A percentile compares a stretch with the other conserved stretches of the same genome.
These are phyloP conservation scores for Sialis lutaria DNA, from an alignment of 2,888 invertebrate species.

Conservation along the genomic window DNA sequence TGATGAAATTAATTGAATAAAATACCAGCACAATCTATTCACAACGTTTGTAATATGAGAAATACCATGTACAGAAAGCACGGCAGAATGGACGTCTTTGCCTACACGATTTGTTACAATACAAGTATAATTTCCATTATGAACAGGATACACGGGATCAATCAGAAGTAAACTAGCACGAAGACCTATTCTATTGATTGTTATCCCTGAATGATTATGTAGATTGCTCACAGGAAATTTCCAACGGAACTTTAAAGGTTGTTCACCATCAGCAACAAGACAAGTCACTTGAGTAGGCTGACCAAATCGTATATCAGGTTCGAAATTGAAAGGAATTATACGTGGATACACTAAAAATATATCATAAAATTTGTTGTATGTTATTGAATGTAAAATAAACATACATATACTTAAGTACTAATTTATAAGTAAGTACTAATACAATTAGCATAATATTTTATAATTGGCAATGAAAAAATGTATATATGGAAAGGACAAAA, in stretches of 20 bases:
- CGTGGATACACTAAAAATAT: constrained; percentile 49
- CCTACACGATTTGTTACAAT: constrained; percentile 24
- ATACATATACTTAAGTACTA: too few species aligned
- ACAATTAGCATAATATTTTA: too few species aligned
- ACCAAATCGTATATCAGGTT: constrained; percentile 55
- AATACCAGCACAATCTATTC: too few species aligned
- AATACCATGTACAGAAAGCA: constrained; percentile 23
- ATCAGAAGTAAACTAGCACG: constrained; percentile 27
- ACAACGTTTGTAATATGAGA: background rate
- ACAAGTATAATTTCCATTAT: constrained; percentile 27
- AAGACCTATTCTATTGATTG: constrained; percentile 25
- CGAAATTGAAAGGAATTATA: constrained; percentile 67
- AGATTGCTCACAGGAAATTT: constrained; percentile 28
- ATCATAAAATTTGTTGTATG: background rate
- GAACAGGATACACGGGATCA: constrained; percentile 21
- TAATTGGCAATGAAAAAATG: background rate
- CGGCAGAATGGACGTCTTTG: constrained; percentile 19
- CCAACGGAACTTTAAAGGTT: constrained; percentile 35
- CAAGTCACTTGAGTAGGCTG: constrained; percentile 61
- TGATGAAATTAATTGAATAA: too few species aligned
- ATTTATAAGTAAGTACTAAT: too few species aligned
- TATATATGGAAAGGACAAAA: background rate
- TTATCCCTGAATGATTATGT: constrained; percentile 18
- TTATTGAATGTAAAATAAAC: too few species aligned
- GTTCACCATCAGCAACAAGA: constrained; percentile 41